Percentiles rank a stretch among this genome's conserved stretches.
Conservation (phyloP, 2,113 vertebrate genomes). For the Saimiri boliviensis region DNA sequence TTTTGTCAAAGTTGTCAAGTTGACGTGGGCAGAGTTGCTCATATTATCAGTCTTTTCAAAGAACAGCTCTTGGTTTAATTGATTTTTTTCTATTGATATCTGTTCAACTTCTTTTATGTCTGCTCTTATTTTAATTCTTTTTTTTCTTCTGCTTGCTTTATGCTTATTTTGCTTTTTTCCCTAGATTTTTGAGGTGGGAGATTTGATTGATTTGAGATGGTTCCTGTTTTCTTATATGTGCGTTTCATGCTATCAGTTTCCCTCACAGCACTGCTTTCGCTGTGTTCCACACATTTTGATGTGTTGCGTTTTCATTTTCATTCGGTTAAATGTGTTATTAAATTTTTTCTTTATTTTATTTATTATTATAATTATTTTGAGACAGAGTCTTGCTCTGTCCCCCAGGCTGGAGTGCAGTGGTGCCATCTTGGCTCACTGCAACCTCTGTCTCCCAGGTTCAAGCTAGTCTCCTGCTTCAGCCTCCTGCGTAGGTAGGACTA, state of each 20-base stretch:
- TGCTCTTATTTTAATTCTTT: neutral
- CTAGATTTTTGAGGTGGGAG: neutral
- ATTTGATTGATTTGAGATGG: neutral
- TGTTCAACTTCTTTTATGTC: neutral
- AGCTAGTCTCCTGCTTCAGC: no score
- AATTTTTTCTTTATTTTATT: neutral
- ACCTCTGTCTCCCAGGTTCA: no score
- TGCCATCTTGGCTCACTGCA: no score
- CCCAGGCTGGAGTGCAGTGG: no score
- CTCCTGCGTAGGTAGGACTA: no score
- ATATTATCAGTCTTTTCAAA: neutral
- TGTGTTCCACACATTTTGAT: neutral
- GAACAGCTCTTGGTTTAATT: neutral
- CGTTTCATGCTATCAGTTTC: neutral
- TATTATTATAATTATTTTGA: no score
- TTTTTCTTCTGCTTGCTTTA: conserved; percentile 29
- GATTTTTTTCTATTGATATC: neutral
- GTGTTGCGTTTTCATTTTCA: neutral
- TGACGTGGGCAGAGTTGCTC: neutral
- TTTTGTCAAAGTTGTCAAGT: neutral
- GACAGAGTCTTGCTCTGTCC: no score
- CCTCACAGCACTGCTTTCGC: neutral
- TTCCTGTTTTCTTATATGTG: neutral
- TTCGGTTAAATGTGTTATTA: neutral
- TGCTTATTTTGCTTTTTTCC: neutral